Evolutionary conservation across 2,113 vertebrate genomes (phyloP), one percentile per base, ranked within the genome.

Genomic region (Nibea albiflora): DNA sequence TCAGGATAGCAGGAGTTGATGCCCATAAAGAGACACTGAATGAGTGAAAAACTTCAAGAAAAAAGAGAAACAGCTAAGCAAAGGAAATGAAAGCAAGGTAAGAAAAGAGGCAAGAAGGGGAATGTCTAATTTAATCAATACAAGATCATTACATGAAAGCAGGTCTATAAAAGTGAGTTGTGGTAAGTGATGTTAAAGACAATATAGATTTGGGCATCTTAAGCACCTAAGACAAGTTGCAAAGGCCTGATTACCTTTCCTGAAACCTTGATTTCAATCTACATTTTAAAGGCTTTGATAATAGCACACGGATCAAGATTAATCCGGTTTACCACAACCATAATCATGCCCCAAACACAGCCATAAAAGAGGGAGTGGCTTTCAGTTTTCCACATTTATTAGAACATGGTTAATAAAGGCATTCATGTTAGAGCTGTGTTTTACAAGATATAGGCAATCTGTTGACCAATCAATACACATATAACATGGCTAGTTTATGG

Each of bases 371-470:
- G 11, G 50, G 35, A 0, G 60, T 39, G 53, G 12, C 64, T 83
- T 76, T 78, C 52, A 73, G 52, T 31, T 76, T 64, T 79, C 26
- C 46, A 76, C 73, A 69, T 84, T 88, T 87, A 89, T 78, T 28
- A 79, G 70, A 63, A 24, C 39, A 10, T 80, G 77, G 67, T 86
- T 89, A 84, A 91, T 90, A 87, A 92, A 93, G 69, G 65, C 73
- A 70, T 89, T 81, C 66, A 70, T n/a, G 78, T 85, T 73, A 80
- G 26, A 90, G 64, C 64, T 75, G 84, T 9, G 16, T 88, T 92
- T 92, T 86, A 92, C 85, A 91, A 73, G 85, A 89, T 86, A 85
- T 70, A 81, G 85, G 78, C 90, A 90, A 93, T 92, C 83, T 91
- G 87, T 79, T 90, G 66, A 82, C 84, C 78, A 88, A 92, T 94